phyloP scores from a whole-genome alignment of 2,888 invertebrate genomes.

The Aleiodes alternator region DNA sequence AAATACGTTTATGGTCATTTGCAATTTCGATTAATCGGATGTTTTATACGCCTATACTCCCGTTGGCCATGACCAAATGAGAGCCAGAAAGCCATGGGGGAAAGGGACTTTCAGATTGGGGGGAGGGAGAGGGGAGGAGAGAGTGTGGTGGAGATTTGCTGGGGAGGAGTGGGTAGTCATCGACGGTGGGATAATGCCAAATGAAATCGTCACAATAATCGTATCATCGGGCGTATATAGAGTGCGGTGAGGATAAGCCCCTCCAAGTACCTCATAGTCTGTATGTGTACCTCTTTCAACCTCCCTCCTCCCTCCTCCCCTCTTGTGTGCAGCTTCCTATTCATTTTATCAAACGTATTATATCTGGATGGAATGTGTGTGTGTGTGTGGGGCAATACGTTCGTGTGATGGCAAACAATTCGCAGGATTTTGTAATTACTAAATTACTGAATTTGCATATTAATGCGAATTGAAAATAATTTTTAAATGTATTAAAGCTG shows the following conservation, averaged over 20 bases:
- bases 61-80: conserved; percentile 65
- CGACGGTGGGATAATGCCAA: conserved; percentile 63
- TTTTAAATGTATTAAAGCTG: too few species aligned
- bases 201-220: conserved; percentile 70
- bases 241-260: conserved; percentile 56
- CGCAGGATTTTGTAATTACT: conserved; percentile 8
- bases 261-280: conserved; percentile 54
- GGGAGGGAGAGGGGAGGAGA: conserved; percentile 51
- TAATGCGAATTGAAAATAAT: neutral
- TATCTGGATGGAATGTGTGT: conserved; percentile 3
- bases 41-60: conserved; percentile 66
- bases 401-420: conserved; percentile 18
- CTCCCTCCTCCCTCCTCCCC: neutral
- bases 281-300: conserved; percentile 21
- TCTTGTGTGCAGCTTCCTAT: neutral
- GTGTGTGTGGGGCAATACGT: conserved; percentile 25
- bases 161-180: conserved; percentile 55
- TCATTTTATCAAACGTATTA: conserved; percentile 32
- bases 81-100: conserved; percentile 54
- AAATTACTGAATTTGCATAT: conserved; percentile 18
- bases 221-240: conserved; percentile 49
- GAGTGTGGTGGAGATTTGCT: conserved; percentile 39
- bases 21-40: conserved; percentile 69
- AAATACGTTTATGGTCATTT: conserved; percentile 44
- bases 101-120: conserved; percentile 44